Evolutionary conservation across 2,888 invertebrate species (phyloP).

Genomic region (Allolobophora icterica): DNA sequence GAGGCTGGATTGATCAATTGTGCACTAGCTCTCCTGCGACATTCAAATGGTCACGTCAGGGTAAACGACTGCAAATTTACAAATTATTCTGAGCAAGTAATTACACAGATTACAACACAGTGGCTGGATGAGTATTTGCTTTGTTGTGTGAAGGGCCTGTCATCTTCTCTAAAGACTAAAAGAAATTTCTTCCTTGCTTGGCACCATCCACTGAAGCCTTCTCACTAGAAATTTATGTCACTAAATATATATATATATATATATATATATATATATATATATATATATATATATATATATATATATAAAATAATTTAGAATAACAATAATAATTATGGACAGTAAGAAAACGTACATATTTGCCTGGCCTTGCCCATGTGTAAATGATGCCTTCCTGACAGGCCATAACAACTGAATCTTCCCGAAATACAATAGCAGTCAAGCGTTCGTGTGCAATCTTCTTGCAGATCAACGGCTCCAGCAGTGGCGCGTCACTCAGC

Average conservation of each 20-base stretch:
- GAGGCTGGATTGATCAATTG: too few relatives aligned
- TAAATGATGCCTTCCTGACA: conserved; percentile 98
- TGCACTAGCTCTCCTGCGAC: too few relatives aligned
- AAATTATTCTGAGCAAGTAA: neutral
- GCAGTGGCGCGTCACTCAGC: conserved; percentile 92
- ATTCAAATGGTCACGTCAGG: too few relatives aligned
- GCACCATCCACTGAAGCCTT: neutral
- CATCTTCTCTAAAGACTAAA: too few relatives aligned
- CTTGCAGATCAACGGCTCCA: conserved; percentile 97
- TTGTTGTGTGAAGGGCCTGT: neutral
- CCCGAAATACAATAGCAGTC: conserved; percentile 90
- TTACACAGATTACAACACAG: neutral
- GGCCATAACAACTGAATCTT: conserved; percentile 92
- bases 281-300: too few relatives aligned
- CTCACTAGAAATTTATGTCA: neutral
- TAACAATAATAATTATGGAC: neutral
- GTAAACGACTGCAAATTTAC: neutral
- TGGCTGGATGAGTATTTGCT: neutral
- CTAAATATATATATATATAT: neutral
- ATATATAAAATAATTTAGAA: neutral
- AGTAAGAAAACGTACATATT: conserved; percentile 19
- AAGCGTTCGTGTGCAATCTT: conserved; percentile 93
- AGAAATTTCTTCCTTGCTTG: neutral
- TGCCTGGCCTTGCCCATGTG: conserved; percentile 90
- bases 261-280: too few relatives aligned